phyloP scores from a whole-genome alignment of 2,113 vertebrate species.

The Ancistrus triradiatus region DNA sequence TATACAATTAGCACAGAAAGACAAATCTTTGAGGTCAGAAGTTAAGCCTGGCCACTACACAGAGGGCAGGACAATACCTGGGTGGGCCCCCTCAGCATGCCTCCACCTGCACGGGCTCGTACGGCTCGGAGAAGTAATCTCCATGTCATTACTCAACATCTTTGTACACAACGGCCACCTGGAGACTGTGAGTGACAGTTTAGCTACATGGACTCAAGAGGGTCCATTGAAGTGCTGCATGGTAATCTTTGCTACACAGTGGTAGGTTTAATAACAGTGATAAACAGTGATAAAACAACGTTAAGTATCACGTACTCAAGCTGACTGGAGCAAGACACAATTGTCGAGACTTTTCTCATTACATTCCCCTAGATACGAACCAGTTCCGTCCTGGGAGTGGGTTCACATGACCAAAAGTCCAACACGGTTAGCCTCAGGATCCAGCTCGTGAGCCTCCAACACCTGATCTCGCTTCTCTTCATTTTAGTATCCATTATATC shows the following conservation, averaged over 20 bases:
- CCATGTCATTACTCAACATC: conserved; percentile 47
- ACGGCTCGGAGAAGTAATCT: conserved; percentile 37
- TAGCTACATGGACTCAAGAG: background rate
- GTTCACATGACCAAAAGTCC: no score
- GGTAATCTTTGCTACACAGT: conserved; percentile 2
- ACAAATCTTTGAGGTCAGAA: conserved; percentile 28
- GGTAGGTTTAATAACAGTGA: background rate
- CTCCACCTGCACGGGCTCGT: conserved; percentile 42
- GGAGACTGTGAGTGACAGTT: conserved; percentile 9
- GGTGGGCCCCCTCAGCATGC: conserved; percentile 44
- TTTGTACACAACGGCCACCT: conserved; percentile 29
- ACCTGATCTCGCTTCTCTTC: no score
- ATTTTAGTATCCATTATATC: no score
- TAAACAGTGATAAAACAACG: no score
- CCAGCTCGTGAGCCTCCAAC: no score
- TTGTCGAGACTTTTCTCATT: no score
- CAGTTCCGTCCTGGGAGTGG: no score
- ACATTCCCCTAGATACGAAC: no score
- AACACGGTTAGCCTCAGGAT: no score
- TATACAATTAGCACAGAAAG: conserved; percentile 9
- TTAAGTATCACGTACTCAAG: no score
- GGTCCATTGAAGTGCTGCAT: background rate
- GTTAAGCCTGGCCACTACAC: conserved; percentile 23
- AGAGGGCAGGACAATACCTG: conserved; percentile 33
- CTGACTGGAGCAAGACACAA: no score